Percentiles rank a stretch among this genome's conserved stretches.
Evolutionary conservation across 2,113 vertebrate genomes (phyloP).

Genomic region (Anhinga anhinga): DNA sequence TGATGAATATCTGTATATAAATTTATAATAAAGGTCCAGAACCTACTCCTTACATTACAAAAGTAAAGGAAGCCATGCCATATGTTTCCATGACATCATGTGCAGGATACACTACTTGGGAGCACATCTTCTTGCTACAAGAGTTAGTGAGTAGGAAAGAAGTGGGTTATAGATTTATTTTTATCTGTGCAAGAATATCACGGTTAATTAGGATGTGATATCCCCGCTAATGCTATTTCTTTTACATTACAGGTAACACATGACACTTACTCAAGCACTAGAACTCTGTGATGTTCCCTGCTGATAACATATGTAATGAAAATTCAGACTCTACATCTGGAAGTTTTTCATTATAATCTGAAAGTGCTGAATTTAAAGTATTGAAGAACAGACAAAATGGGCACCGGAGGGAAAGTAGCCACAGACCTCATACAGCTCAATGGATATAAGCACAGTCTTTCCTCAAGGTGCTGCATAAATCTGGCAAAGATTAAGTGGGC

Average conservation of each 20-base stretch:
- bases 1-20: not conserved
- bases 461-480: not conserved
- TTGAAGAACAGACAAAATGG: not conserved
- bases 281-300: not conserved
- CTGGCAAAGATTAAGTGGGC: not conserved
- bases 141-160: not conserved
- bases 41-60: not conserved
- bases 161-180: not conserved
- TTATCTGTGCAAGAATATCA: not conserved
- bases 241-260: not conserved
- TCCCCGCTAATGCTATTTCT: not conserved
- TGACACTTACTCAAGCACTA: not conserved
- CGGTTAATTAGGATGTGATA: slow-evolving; percentile 4
- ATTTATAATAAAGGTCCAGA: not conserved
- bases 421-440: not conserved
- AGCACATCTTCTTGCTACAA: not conserved
- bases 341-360: not conserved
- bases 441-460: not conserved
- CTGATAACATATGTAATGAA: not conserved
- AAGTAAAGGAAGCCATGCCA: not conserved
- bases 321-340: not conserved
- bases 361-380: not conserved
- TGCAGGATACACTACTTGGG: not conserved
- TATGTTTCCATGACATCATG: not conserved
- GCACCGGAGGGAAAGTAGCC: not conserved